These are phyloP conservation scores for Oscheius sp. DNA, from an alignment of 1,140 invertebrate genomes.

Conservation along the genomic window DNA sequence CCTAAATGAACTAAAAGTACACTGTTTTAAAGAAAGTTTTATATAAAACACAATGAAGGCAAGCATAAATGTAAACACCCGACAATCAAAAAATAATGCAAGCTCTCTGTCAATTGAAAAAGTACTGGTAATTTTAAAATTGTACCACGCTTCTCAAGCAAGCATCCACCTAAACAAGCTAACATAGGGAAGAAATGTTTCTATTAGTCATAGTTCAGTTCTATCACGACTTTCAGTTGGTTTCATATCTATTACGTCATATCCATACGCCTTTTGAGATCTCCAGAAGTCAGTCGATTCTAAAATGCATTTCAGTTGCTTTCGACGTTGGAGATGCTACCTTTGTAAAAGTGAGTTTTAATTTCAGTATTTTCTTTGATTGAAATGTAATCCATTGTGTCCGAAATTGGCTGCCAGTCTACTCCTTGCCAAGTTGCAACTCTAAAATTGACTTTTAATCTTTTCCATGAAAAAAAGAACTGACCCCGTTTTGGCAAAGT, in stretches of 20 bases:
- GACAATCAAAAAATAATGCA: too few relatives aligned
- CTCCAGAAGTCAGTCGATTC: not conserved
- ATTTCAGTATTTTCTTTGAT: not conserved
- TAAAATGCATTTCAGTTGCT: not conserved
- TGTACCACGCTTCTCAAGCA: not conserved
- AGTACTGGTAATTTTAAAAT: too few relatives aligned
- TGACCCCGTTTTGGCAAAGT: constrained; percentile 19
- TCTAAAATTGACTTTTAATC: not conserved
- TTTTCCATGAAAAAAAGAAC: not conserved
- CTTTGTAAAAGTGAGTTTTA: not conserved
- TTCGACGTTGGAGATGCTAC: not conserved
- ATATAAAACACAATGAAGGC: too few relatives aligned
- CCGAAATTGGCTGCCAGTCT: not conserved
- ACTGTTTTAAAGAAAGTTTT: too few relatives aligned
- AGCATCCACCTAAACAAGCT: not conserved
- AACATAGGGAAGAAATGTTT: not conserved
- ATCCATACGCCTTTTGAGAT: not conserved
- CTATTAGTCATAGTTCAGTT: not conserved
- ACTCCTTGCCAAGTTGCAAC: not conserved
- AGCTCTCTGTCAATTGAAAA: too few relatives aligned
- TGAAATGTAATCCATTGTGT: not conserved
- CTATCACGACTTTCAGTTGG: not conserved
- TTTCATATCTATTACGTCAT: not conserved
- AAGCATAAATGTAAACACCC: too few relatives aligned
- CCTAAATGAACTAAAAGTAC: too few relatives aligned